These are phyloP conservation scores for Glyptemys insculpta DNA, from an alignment of 2,797 vertebrate species.

Conservation along the genomic window DNA sequence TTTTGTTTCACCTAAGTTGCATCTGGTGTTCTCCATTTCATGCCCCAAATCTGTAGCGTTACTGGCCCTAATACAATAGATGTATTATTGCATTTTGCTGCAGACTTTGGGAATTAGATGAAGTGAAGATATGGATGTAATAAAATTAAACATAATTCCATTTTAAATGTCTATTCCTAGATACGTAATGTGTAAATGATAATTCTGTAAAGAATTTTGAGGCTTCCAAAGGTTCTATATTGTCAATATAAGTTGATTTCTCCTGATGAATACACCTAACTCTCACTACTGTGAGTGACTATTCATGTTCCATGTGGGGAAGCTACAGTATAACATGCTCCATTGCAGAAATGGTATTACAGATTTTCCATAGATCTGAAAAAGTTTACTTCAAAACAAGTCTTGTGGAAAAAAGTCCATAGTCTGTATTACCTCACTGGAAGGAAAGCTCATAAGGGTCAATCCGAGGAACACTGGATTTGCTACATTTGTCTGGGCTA, in stretches of 20 bases:
- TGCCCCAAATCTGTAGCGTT: background rate
- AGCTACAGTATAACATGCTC: background rate
- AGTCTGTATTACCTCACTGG: constrained; percentile 21
- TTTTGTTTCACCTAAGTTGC: background rate
- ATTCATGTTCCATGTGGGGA: background rate
- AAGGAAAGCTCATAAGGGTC: background rate
- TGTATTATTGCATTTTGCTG: background rate
- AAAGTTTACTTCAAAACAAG: constrained; percentile 14
- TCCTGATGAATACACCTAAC: background rate
- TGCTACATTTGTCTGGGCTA: background rate
- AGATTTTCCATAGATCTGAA: background rate
- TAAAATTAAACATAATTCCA: background rate
- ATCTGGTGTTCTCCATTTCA: background rate
- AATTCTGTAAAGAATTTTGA: background rate
- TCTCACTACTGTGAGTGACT: background rate
- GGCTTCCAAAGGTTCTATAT: background rate
- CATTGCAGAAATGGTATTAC: background rate
- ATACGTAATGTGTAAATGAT: background rate
- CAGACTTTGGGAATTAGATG: background rate
- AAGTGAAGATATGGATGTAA: background rate
- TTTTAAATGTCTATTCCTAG: constrained; percentile 7
- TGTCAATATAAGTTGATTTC: background rate
- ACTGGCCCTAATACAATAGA: background rate
- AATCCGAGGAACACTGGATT: background rate
- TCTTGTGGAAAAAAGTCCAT: background rate